A percentile compares a stretch with the other conserved stretches of the same genome.
These are phyloP conservation scores for Dysdera silvatica DNA, from an alignment of 1,140 invertebrate species.

Conservation along the genomic window DNA sequence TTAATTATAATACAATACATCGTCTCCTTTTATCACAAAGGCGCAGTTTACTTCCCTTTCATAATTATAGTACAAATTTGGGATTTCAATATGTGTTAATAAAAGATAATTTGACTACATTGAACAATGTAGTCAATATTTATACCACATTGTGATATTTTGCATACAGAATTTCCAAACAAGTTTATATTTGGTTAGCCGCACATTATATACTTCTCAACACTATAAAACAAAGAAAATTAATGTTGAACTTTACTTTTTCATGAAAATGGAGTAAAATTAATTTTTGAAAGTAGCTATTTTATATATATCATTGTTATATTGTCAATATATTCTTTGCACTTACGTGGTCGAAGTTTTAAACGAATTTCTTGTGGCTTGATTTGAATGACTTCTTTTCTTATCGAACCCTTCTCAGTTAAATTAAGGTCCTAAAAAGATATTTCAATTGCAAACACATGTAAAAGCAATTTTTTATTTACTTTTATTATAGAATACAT, in stretches of 20 bases:
- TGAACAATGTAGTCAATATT: too few species aligned
- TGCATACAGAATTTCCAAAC: neutral
- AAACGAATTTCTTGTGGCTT: constrained; percentile 34
- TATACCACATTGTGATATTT: too few species aligned
- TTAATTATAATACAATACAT: too few species aligned
- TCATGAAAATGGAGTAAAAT: neutral
- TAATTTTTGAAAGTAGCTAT: neutral
- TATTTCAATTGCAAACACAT: too few species aligned
- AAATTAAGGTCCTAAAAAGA: constrained; percentile 21
- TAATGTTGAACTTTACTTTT: neutral
- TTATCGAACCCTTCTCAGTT: constrained; percentile 24
- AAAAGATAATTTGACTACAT: too few species aligned
- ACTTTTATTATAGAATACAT: too few species aligned
- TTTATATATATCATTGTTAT: neutral
- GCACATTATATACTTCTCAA: neutral
- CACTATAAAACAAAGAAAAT: neutral
- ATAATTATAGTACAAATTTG: too few species aligned
- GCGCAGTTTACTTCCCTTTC: too few species aligned
- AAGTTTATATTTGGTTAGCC: neutral
- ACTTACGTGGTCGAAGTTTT: constrained; percentile 30
- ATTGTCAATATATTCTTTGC: too few species aligned
- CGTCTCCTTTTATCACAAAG: too few species aligned
- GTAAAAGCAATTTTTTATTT: too few species aligned
- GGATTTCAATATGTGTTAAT: too few species aligned
- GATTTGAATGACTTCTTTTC: constrained; percentile 35